These are phyloP conservation scores for Habroteleia sp. DNA, from an alignment of 2,888 invertebrate species.

Conservation along the genomic window DNA sequence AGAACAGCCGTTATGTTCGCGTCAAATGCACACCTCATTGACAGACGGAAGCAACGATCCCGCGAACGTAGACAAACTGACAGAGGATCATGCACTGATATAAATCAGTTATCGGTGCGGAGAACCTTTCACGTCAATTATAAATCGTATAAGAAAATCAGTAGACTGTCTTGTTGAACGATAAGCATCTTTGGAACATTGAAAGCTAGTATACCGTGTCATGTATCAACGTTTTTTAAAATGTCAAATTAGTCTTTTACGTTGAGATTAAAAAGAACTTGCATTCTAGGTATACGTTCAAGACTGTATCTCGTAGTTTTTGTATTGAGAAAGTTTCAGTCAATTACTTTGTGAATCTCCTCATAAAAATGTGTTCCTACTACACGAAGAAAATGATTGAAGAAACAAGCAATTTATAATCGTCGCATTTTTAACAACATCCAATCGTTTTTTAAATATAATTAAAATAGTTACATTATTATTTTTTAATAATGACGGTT, in stretches of 20 bases:
- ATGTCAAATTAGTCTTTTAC: slow-evolving; percentile 55
- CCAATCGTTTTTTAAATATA: too few species aligned
- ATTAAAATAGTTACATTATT: too few species aligned
- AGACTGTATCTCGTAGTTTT: slow-evolving; percentile 40
- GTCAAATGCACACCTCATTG: slow-evolving; percentile 39
- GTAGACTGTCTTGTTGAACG: slow-evolving; percentile 48
- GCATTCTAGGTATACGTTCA: slow-evolving; percentile 28
- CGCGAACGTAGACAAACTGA: slow-evolving; percentile 41
- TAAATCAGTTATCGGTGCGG: slow-evolving; percentile 47
- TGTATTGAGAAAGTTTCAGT: slow-evolving; percentile 40
- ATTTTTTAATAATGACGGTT: too few species aligned
- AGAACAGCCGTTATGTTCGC: slow-evolving; percentile 29
- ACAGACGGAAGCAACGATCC: slow-evolving; percentile 41
- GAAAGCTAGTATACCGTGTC: slow-evolving; percentile 56
- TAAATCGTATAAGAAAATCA: slow-evolving; percentile 59
- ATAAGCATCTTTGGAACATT: slow-evolving; percentile 49
- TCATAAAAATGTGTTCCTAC: slow-evolving; percentile 9
- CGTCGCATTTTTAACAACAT: too few species aligned
- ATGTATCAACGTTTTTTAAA: slow-evolving; percentile 52
- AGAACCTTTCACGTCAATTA: slow-evolving; percentile 62
- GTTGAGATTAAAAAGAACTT: slow-evolving; percentile 40
- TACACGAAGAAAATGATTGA: slow-evolving; percentile 5
- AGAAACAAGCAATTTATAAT: not conserved
- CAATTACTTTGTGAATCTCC: slow-evolving; percentile 32
- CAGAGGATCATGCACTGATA: slow-evolving; percentile 50